phyloP scores from a whole-genome alignment of 2,888 invertebrate genomes.

The Nineta flava region DNA sequence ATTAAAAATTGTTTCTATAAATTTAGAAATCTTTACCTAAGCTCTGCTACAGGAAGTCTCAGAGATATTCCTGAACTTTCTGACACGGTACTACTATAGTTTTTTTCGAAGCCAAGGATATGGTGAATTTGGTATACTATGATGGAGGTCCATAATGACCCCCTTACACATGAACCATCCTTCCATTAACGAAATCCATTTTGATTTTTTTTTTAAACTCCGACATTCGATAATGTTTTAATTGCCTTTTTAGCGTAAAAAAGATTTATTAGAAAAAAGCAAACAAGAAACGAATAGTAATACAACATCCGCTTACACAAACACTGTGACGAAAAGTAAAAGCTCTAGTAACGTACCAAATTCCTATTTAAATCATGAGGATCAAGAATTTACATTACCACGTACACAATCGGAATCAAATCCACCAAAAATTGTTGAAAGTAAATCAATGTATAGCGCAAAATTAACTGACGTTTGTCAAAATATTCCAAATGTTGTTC shows the following conservation, averaged over 20 bases:
- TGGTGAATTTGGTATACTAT: too few relatives aligned
- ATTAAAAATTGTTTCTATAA: too few relatives aligned
- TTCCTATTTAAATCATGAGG: background rate
- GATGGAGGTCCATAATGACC: too few relatives aligned
- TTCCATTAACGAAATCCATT: too few relatives aligned
- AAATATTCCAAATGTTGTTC: background rate
- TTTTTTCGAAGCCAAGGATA: too few relatives aligned
- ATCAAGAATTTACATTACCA: background rate
- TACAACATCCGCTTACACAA: background rate
- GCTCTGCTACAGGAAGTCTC: too few relatives aligned
- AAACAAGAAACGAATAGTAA: slow-evolving; percentile 9
- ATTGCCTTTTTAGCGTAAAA: slow-evolving; percentile 23
- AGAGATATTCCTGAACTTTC: too few relatives aligned
- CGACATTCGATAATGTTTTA: background rate
- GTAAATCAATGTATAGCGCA: slow-evolving; percentile 1
- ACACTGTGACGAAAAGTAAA: slow-evolving; percentile 5
- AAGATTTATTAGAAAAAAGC: slow-evolving; percentile 26
- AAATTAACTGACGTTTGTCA: background rate
- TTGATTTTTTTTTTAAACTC: too few relatives aligned
- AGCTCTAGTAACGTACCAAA: slow-evolving; percentile 5
- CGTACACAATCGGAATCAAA: background rate
- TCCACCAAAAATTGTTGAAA: background rate
- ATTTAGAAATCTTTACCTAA: too few relatives aligned
- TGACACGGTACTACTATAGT: too few relatives aligned
- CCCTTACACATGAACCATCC: too few relatives aligned